Conservation (phyloP, 2,888 invertebrate species). For the Girardia tigrina region DNA sequence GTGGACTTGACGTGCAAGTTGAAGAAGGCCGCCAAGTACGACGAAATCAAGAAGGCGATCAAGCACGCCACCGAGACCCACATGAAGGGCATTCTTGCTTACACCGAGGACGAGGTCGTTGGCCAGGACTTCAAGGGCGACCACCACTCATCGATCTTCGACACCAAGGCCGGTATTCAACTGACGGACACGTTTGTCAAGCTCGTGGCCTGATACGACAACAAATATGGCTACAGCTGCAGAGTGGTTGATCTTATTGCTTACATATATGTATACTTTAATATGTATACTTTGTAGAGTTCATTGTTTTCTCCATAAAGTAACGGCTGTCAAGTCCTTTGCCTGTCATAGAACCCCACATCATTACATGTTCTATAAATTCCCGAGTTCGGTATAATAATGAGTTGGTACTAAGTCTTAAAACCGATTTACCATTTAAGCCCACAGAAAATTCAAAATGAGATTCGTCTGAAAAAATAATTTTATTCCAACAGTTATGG, state of each 20-base stretch:
- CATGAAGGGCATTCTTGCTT: constrained; percentile 75
- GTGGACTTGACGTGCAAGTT: constrained; percentile 75
- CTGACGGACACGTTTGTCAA: constrained; percentile 89
- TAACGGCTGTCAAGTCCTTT: no score
- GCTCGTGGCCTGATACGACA: constrained; percentile 97
- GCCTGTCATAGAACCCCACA: no score
- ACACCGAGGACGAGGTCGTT: constrained; percentile 90
- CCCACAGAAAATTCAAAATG: no score
- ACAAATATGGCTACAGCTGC: constrained; percentile 92
- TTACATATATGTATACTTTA: no score
- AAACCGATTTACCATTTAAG: no score
- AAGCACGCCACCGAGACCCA: constrained; percentile 68
- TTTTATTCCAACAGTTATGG: no score
- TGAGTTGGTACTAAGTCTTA: no score
- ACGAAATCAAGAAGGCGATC: constrained; percentile 73
- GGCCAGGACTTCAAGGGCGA: constrained; percentile 87
- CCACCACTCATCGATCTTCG: constrained; percentile 80
- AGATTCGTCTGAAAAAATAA: no score
- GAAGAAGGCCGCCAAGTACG: constrained; percentile 60
- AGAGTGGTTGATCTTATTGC: constrained; percentile 90
- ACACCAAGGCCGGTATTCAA: constrained; percentile 84
- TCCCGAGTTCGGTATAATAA: no score
- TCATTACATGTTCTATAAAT: no score
- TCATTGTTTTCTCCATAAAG: no score
- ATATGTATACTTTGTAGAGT: no score